phyloP scores from a whole-genome alignment of 2,888 invertebrate species.

The Pterostichus niger region DNA sequence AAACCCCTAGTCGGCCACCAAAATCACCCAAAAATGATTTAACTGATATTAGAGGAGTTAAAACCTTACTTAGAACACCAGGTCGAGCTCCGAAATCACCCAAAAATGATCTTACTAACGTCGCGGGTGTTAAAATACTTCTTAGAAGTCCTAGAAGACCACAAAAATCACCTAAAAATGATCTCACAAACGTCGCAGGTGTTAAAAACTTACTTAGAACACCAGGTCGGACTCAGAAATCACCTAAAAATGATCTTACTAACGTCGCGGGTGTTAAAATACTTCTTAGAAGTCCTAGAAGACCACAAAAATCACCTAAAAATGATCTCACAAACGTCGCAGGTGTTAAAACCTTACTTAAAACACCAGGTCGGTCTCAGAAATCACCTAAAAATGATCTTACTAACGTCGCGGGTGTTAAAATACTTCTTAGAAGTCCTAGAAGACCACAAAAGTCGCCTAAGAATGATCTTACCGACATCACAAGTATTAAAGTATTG shows the following conservation, averaged over 20 bases:
- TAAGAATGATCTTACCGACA: slow-evolving; percentile 72
- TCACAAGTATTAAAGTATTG: slow-evolving; percentile 68
- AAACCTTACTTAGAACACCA: slow-evolving; percentile 69
- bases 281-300: slow-evolving; percentile 72
- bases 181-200: slow-evolving; percentile 76
- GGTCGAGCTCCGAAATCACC: slow-evolving; percentile 71
- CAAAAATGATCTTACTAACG: slow-evolving; percentile 75
- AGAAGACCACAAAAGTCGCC: slow-evolving; percentile 19
- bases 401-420: slow-evolving; percentile 76
- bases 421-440: slow-evolving; percentile 71
- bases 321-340: slow-evolving; percentile 69
- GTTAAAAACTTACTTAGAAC: slow-evolving; percentile 74
- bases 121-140: slow-evolving; percentile 76
- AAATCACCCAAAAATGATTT: slow-evolving; percentile 72
- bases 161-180: slow-evolving; percentile 73
- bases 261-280: slow-evolving; percentile 74
- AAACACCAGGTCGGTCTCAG: background rate
- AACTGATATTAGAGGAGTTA: slow-evolving; percentile 76
- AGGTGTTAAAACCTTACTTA: slow-evolving; percentile 67
- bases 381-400: slow-evolving; percentile 73
- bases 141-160: slow-evolving; percentile 70
- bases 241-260: slow-evolving; percentile 74
- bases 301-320: slow-evolving; percentile 67
- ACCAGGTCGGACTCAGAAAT: slow-evolving; percentile 68
- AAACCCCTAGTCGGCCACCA: background rate